A percentile compares a stretch with the other conserved stretches of the same genome.
phyloP scores from a whole-genome alignment of 2,888 invertebrate genomes.

The Pedicia rivosa region DNA sequence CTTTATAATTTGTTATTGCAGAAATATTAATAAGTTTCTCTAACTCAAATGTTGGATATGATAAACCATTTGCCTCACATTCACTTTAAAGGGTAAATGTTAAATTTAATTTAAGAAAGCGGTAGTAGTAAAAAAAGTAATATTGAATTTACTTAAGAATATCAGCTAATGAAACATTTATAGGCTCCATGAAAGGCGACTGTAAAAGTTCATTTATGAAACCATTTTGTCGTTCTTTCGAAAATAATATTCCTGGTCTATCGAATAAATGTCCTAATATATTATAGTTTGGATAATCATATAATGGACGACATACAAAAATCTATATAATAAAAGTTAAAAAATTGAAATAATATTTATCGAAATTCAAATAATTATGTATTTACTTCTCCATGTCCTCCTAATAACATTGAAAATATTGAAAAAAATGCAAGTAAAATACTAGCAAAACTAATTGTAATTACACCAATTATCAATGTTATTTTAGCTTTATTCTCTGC shows the following conservation, averaged over 20 bases:
- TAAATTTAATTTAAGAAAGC: no score
- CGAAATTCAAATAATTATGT: no score
- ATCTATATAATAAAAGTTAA: no score
- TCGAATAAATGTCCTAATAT: conserved; percentile 50
- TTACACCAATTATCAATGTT: conserved; percentile 22
- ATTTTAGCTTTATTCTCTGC: conserved; percentile 26
- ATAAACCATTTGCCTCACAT: conserved; percentile 52
- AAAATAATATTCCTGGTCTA: conserved; percentile 43
- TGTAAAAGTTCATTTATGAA: conserved; percentile 27
- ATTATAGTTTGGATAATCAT: conserved; percentile 46
- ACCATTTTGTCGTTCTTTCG: conserved; percentile 30
- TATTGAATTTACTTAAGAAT: no score
- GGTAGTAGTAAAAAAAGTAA: no score
- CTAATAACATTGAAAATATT: conserved; percentile 24
- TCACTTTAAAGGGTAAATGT: conserved; percentile 45
- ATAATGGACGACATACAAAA: conserved; percentile 56
- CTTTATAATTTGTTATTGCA: conserved; percentile 28
- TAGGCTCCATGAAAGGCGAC: conserved; percentile 22
- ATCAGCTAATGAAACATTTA: no score
- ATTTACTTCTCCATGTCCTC: conserved; percentile 30
- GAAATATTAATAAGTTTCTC: conserved; percentile 53
- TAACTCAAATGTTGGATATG: conserved; percentile 57
- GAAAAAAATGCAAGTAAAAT: conserved; percentile 25
- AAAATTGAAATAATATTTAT: no score
- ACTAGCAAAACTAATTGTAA: conserved; percentile 26